These are phyloP conservation scores for Temnothorax rugatulus DNA, from an alignment of 2,888 invertebrate genomes.

Conservation along the genomic window DNA sequence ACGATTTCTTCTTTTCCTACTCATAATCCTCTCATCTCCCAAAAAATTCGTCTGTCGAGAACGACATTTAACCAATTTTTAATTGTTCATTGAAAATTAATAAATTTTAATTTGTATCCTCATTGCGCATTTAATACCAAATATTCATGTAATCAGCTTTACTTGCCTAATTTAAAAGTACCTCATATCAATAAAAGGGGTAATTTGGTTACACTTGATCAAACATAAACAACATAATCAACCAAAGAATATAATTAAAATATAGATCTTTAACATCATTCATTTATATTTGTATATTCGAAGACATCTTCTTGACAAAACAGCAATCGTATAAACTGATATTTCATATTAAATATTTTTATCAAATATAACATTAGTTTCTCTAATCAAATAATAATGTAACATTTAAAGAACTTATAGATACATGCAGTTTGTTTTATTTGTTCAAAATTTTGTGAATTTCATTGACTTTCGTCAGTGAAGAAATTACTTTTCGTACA, in stretches of 20 bases:
- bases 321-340: not conserved
- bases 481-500: not conserved
- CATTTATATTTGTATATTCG: not conserved
- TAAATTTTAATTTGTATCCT: not conserved
- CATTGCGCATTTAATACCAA: not conserved
- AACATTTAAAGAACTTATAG: not conserved
- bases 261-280: not conserved
- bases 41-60: not conserved
- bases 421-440: not conserved
- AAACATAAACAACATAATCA: not conserved
- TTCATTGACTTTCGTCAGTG: not conserved
- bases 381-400: not conserved
- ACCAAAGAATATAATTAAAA: not conserved
- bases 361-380: not conserved
- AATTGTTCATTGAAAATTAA: not conserved
- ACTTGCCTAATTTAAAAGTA: not conserved
- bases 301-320: not conserved
- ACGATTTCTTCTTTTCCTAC: conserved; percentile 9
- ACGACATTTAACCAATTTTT: not conserved
- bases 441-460: not conserved
- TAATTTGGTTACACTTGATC: not conserved
- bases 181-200: not conserved
- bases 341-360: not conserved
- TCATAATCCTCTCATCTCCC: not conserved
- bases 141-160: not conserved